Conservation (phyloP, 1,140 invertebrate genomes). For the Leguminivora glycinivorella region DNA sequence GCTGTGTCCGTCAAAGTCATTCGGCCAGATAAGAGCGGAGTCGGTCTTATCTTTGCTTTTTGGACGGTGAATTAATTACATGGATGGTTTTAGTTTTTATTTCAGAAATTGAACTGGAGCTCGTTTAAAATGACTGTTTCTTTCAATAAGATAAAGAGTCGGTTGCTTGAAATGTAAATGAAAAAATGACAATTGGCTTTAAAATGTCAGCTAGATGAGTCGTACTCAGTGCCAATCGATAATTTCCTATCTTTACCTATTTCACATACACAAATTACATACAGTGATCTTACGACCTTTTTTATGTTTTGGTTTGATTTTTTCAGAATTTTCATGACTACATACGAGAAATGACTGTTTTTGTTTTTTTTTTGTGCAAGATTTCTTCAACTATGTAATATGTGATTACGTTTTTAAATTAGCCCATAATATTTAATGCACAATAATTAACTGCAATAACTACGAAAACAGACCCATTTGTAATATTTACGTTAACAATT, state of each 20-base stretch:
- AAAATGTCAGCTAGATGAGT: neutral
- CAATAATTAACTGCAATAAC: neutral
- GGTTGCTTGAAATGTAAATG: neutral
- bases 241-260: neutral
- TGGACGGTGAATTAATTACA: constrained; percentile 26
- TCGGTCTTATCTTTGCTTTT: constrained; percentile 34
- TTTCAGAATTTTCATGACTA: no score
- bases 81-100: constrained; percentile 26
- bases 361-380: no score
- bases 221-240: neutral
- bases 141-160: neutral
- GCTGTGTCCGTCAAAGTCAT: constrained; percentile 63
- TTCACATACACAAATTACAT: neutral
- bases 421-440: neutral
- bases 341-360: no score
- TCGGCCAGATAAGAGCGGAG: constrained; percentile 41
- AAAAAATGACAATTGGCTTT: neutral
- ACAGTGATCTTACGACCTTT: no score
- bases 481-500: constrained; percentile 25
- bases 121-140: neutral
- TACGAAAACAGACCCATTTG: neutral
- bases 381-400: neutral
- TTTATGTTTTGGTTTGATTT: no score
- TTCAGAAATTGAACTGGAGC: constrained; percentile 4
- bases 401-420: neutral